A percentile compares a stretch with the other conserved stretches of the same genome.
phyloP scores from a whole-genome alignment of 2,113 vertebrate species.

The Lagopus muta region DNA sequence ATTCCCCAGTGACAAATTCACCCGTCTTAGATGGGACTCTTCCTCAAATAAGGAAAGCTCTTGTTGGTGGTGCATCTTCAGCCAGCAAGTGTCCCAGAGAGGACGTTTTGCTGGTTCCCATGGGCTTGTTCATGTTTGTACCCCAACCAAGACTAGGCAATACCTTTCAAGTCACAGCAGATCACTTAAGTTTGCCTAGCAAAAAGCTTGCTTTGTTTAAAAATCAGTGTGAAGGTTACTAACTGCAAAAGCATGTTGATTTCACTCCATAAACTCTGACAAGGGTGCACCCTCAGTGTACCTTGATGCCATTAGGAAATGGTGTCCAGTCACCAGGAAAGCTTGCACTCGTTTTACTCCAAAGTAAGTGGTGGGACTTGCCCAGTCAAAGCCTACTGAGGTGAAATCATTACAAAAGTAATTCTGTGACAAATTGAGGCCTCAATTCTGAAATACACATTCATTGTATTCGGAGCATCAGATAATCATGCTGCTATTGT shows the following conservation, averaged over 20 bases:
- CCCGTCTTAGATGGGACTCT: neutral
- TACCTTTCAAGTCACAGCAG: neutral
- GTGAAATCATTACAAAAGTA: neutral
- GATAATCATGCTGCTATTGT: neutral
- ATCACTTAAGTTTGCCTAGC: neutral
- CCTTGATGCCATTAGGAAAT: neutral
- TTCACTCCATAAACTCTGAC: neutral
- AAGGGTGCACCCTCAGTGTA: neutral
- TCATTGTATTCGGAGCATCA: slow-evolving; percentile 5
- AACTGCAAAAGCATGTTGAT: neutral
- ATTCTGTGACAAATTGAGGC: neutral
- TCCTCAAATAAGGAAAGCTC: neutral
- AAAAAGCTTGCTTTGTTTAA: neutral
- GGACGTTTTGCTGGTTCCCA: neutral
- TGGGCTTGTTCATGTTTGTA: neutral
- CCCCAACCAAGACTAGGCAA: neutral
- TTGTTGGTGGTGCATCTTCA: neutral
- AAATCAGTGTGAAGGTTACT: neutral
- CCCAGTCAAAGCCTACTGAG: neutral
- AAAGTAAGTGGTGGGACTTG: neutral
- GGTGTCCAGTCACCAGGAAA: neutral
- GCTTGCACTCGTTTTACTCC: neutral
- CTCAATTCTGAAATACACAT: neutral
- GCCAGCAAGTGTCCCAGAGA: neutral
- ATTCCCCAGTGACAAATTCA: neutral